Evolutionary conservation across 2,888 invertebrate genomes (phyloP), one percentile per base, ranked within the genome.

Genomic region (Branchipolynoe longqiensis): DNA sequence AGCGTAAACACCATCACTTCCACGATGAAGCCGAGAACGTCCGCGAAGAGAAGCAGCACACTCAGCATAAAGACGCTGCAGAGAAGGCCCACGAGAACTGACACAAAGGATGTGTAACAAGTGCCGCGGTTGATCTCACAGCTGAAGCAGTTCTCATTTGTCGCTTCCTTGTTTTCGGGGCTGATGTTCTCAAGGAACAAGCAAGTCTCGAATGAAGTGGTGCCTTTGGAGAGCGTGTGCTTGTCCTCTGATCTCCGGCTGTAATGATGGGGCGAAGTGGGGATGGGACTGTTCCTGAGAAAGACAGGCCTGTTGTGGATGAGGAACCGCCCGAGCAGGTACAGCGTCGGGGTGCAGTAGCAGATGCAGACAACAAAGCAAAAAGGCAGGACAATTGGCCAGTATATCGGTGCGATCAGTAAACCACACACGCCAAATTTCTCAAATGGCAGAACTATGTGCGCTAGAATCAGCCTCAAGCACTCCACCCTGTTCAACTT

Each of bases 1-100:
- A 93, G 90, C 0, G 92, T 92, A 83, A 92, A 91, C n/a, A 91
- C 91, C 85, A 91, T 85, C 8, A 92, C 90, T 86, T 93, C 92
- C 6, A 92, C 90, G 22, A 92, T 85, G 22, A 93, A 89, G 4
- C 92, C 92, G 28, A 90, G 87, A 0, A 91, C 90, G 86, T 93
- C 93, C 0, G 92, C 91, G 78, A 92, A 90, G 85, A 93, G 87
- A 64, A 93, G 84, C 1, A 92, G 84, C 12, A 89, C 31, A 33
- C 86, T 85, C 54, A 82, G 69, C 81, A 89, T 82, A 36, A 73
- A 82, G 18, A 86, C 59, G 25, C 89, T 83, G 40, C 86, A 84
- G 25, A 87, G 54, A 0, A 89, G 31, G 1, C 89, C 89, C 28
- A 89, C 78, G 3, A 89, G 28, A 28, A 87, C 69, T 41, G 62